These are phyloP conservation scores for Emmelina monodactyla DNA, from an alignment of 2,888 invertebrate species.

Conservation along the genomic window DNA sequence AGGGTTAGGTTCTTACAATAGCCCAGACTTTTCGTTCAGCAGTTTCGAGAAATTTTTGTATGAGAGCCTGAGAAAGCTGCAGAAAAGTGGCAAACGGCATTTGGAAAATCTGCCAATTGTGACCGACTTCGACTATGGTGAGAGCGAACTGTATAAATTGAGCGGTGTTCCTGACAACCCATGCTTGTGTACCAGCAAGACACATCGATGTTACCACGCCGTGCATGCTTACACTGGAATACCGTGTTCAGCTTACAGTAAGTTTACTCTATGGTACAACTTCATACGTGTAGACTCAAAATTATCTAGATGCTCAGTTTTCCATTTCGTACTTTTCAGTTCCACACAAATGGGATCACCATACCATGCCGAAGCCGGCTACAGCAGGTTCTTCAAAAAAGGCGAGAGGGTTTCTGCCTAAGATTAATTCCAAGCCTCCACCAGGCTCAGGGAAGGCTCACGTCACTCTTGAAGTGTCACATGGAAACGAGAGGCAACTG, in stretches of 20 bases:
- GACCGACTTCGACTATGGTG: constrained; percentile 58
- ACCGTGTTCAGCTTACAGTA: constrained; percentile 87
- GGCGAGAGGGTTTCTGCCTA: constrained; percentile 72
- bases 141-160: constrained; percentile 68
- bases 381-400: constrained; percentile 49
- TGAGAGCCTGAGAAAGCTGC: constrained; percentile 81
- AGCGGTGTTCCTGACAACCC: constrained; percentile 75
- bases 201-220: constrained; percentile 89
- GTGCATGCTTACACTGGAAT: constrained; percentile 91
- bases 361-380: constrained; percentile 78
- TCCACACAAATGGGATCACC: constrained; percentile 78
- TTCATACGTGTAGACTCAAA: too few relatives aligned
- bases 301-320: not conserved
- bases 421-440: constrained; percentile 64
- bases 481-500: constrained; percentile 84
- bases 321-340: constrained; percentile 59
- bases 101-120: constrained; percentile 69
- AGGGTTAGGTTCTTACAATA: constrained; percentile 70
- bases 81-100: constrained; percentile 72
- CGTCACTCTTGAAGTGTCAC: constrained; percentile 81
- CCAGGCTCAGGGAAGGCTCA: constrained; percentile 50
- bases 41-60: constrained; percentile 90
- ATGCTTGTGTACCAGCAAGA: constrained; percentile 83
- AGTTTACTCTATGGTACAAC: too few relatives aligned
- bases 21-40: constrained; percentile 73